These are phyloP conservation scores for Lepidurus packardi DNA, from an alignment of 1,140 invertebrate species.

Conservation along the genomic window DNA sequence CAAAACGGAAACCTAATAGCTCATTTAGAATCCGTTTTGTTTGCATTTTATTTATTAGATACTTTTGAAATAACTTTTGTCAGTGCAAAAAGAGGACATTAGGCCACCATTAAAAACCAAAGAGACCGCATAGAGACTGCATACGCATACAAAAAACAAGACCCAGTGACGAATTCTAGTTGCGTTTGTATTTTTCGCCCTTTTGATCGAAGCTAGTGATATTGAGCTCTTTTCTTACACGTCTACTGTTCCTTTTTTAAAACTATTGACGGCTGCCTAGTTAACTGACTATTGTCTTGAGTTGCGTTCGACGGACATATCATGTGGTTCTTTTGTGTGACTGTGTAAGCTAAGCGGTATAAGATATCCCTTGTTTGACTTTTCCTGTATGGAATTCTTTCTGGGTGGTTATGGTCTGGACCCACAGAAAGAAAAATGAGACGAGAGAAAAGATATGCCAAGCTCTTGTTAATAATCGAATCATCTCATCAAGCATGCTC, in stretches of 20 bases:
- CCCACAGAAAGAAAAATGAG: neutral
- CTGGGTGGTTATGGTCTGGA: neutral
- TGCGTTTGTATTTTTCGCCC: neutral
- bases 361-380: neutral
- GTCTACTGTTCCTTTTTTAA: neutral
- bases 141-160: neutral
- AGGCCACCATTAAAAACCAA: neutral
- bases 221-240: neutral
- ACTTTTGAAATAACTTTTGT: neutral
- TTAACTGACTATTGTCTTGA: neutral
- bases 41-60: neutral
- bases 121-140: neutral
- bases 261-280: constrained; percentile 4
- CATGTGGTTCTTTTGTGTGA: constrained; percentile 10
- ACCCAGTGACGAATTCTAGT: constrained; percentile 13
- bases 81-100: neutral
- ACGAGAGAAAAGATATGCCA: constrained; percentile 7
- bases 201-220: constrained; percentile 4
- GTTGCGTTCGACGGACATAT: constrained; percentile 21
- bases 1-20: neutral
- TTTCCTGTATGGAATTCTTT: constrained; percentile 5
- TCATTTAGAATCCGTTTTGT: neutral
- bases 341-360: constrained; percentile 5
- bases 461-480: constrained; percentile 22
- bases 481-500: constrained; percentile 18